Conservation (phyloP, 2,113 vertebrate genomes). For the Psophia crepitans region DNA sequence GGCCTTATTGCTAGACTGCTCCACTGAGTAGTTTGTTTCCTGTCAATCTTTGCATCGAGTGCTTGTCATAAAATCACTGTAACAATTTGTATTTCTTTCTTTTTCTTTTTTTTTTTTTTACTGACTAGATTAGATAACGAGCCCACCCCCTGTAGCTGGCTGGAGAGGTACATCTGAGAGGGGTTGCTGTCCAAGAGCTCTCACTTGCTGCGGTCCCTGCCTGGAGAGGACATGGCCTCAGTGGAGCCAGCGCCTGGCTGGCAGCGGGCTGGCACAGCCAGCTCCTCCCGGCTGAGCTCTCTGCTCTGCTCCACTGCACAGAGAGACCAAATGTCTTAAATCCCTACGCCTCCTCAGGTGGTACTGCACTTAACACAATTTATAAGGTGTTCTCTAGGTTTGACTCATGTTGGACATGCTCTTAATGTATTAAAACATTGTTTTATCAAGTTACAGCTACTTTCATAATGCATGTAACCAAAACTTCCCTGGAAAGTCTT, state of each 20-base stretch:
- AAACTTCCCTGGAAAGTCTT: neutral
- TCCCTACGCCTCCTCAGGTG: neutral
- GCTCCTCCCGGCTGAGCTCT: neutral
- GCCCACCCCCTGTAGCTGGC: neutral
- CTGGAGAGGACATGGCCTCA: neutral
- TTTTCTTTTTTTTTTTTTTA: neutral
- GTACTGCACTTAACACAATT: neutral
- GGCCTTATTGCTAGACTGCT: neutral
- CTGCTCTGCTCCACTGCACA: neutral
- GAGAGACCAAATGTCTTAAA: neutral
- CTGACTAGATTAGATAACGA: neutral
- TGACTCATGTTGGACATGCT: neutral
- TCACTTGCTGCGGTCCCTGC: neutral
- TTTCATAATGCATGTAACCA: neutral
- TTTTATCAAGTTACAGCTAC: neutral
- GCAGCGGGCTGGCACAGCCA: neutral
- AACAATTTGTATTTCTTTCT: rapidly evolving
- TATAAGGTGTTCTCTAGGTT: neutral
- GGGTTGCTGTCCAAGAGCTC: neutral
- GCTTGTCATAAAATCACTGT: neutral
- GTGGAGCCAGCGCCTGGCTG: neutral
- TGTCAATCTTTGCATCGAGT: neutral
- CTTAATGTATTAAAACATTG: neutral
- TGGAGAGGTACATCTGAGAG: neutral
- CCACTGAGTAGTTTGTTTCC: neutral